Evolutionary conservation across 1,140 invertebrate species (phyloP).

Genomic region (Anastrepha obliqua): DNA sequence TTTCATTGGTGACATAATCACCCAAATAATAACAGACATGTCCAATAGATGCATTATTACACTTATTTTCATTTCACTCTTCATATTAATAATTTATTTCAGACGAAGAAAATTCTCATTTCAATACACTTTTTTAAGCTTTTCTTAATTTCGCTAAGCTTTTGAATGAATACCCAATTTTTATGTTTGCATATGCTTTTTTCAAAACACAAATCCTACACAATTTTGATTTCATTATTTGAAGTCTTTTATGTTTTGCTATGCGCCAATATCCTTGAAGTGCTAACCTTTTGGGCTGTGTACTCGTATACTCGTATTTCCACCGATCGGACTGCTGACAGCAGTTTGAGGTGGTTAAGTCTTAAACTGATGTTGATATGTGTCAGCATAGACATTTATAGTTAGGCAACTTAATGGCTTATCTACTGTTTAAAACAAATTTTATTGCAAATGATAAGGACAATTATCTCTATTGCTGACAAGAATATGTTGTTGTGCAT

Average conservation of each 20-base stretch:
- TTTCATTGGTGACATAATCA: no score
- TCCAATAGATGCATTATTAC: no score
- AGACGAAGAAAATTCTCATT: no score
- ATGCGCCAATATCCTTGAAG: background rate
- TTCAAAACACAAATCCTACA: background rate
- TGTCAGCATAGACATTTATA: conserved; percentile 9
- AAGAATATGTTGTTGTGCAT: background rate
- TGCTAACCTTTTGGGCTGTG: background rate
- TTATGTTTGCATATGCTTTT: background rate
- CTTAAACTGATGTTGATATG: conserved; percentile 6
- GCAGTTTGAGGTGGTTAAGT: conserved; percentile 11
- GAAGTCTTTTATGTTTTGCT: background rate
- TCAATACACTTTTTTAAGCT: no score
- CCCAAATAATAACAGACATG: no score
- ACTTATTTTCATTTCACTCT: no score
- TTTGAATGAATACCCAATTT: no score
- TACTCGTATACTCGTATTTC: background rate
- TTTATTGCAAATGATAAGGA: conserved; percentile 34
- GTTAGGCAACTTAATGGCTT: background rate
- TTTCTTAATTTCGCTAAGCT: no score
- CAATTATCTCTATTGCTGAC: conserved; percentile 24
- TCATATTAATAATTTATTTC: no score
- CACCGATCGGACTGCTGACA: background rate
- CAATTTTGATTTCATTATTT: no score
- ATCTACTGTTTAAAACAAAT: conserved; percentile 20